Percentiles rank a stretch among this genome's conserved stretches.
These are phyloP conservation scores for Mesaphorura yosii DNA, from an alignment of 1,140 invertebrate genomes.

Conservation along the genomic window DNA sequence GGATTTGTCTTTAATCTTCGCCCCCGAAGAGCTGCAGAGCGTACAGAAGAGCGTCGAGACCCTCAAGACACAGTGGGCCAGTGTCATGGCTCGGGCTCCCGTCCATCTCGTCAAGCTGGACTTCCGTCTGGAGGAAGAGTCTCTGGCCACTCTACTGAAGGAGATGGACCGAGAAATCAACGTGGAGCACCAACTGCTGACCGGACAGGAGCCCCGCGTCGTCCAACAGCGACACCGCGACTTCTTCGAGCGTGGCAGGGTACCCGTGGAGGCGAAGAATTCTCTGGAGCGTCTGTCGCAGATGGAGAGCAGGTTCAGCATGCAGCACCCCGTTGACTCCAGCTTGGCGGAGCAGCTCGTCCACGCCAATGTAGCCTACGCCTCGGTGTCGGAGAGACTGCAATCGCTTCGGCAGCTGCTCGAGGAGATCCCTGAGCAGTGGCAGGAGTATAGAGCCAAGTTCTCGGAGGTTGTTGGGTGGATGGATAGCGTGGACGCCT, in stretches of 20 bases:
- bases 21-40: slow-evolving; percentile 51
- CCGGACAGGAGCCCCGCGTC: slow-evolving; percentile 64
- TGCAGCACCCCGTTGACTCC: slow-evolving; percentile 55
- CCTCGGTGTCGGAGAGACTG: slow-evolving; percentile 53
- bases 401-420: slow-evolving; percentile 61
- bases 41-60: slow-evolving; percentile 53
- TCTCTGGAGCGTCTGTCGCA: slow-evolving; percentile 32
- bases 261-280: slow-evolving; percentile 10
- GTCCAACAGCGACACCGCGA: slow-evolving; percentile 57
- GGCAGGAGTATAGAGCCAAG: slow-evolving; percentile 71
- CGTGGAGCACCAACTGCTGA: slow-evolving; percentile 69
- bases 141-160: slow-evolving; percentile 70
- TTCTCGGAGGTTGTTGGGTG: slow-evolving; percentile 64
- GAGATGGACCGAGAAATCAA: slow-evolving; percentile 82
- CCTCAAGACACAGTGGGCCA: slow-evolving; percentile 62
- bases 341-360: slow-evolving; percentile 55
- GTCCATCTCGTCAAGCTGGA: slow-evolving; percentile 77
- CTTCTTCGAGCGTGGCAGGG: slow-evolving; percentile 22
- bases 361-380: slow-evolving; percentile 60
- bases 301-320: slow-evolving; percentile 53
- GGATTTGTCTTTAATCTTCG: slow-evolving; percentile 59
- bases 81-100: slow-evolving; percentile 63
- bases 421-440: slow-evolving; percentile 76
- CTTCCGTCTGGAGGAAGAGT: slow-evolving; percentile 71
- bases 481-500: slow-evolving; percentile 74